These are phyloP conservation scores for Lordiphosa fenestrarum DNA, from an alignment of 2,888 invertebrate genomes.

Conservation along the genomic window DNA sequence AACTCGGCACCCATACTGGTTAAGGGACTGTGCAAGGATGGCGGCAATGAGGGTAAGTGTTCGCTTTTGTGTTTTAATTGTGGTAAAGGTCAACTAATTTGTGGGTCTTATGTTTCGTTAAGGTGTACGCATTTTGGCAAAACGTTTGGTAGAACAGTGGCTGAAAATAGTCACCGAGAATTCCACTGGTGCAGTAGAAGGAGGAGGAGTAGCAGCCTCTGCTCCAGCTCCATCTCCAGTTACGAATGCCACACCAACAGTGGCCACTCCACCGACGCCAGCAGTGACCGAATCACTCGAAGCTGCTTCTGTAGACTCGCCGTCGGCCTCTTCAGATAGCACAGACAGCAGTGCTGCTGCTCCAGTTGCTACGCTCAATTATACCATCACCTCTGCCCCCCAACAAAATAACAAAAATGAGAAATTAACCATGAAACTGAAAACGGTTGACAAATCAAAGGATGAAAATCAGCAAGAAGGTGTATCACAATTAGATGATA, in stretches of 20 bases:
- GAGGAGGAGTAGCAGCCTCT: constrained; percentile 5
- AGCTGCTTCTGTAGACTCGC: constrained; percentile 24
- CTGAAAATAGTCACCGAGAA: constrained; percentile 92
- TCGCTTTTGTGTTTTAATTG: background rate
- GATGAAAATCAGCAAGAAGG: constrained; percentile 48
- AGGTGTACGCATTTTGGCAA: constrained; percentile 89
- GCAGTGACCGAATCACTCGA: background rate
- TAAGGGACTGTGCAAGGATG: constrained; percentile 91
- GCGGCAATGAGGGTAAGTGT: constrained; percentile 88
- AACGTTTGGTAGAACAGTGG: constrained; percentile 93
- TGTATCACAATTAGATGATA: constrained; percentile 74
- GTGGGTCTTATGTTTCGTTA: constrained; percentile 19
- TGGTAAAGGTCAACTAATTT: constrained; percentile 7
- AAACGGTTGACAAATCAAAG: constrained; percentile 72
- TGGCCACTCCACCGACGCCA: background rate
- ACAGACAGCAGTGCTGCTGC: constrained; percentile 79
- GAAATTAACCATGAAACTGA: constrained; percentile 81
- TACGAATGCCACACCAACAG: too few species aligned
- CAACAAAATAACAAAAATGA: constrained; percentile 61
- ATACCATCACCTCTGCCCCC: constrained; percentile 73
- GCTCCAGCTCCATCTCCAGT: background rate
- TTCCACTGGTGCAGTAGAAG: constrained; percentile 73
- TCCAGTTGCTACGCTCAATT: constrained; percentile 40
- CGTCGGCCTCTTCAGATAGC: constrained; percentile 67
- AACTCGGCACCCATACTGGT: constrained; percentile 96